Evolutionary conservation across 2,797 vertebrate genomes (phyloP), one percentile per base, ranked within the genome.

Genomic region (Pagetopsis macropterus): DNA sequence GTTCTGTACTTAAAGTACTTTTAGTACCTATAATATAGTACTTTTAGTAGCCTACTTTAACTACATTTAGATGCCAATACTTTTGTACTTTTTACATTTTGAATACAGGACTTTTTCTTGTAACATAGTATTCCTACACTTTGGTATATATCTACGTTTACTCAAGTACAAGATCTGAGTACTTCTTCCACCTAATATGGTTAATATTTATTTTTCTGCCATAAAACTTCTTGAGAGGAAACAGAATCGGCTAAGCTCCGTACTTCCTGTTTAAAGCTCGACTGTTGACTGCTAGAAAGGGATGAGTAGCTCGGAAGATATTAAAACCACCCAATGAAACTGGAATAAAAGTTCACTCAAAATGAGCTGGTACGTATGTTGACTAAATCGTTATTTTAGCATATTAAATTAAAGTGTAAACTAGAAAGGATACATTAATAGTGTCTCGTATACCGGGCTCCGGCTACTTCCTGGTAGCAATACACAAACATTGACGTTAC

Each of bases 281-380:
- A 41, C 68, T 84, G 80, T 81, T 83, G 79, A 70, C 75, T 76
- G 77, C 64, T 48, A 27, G 68, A 77, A 64, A 82, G 89, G 88
- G 79, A 91, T 92, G 93, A 91, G 82, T 41, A 89, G 85, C 75
- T 77, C 70, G 70, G 78, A 83, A 84, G 83, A 88, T 82, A 78
- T 51, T 75, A 86, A 72, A 82, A 78, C 72, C 31, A 78, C 57
- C 54, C 58, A 66, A 77, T 86, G 88, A 86, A 90, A 89, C 55
- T 81, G 87, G 87, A 91, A 67, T 86, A 82, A 86, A 88, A 56
- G 66, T 64, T 70, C 59, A 48, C 64, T 79, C 89, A 93, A 89
- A 71, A 96, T 96, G 94, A 96, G 94, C 87, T 95, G 95, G 95
- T 96, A 94, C 60, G 94, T 95, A 89, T 83, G 8, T 41, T 13